A percentile compares a stretch with the other conserved stretches of the same genome.
These are phyloP conservation scores for Gallinago stenura DNA, from an alignment of 2,797 vertebrate genomes.

Conservation along the genomic window DNA sequence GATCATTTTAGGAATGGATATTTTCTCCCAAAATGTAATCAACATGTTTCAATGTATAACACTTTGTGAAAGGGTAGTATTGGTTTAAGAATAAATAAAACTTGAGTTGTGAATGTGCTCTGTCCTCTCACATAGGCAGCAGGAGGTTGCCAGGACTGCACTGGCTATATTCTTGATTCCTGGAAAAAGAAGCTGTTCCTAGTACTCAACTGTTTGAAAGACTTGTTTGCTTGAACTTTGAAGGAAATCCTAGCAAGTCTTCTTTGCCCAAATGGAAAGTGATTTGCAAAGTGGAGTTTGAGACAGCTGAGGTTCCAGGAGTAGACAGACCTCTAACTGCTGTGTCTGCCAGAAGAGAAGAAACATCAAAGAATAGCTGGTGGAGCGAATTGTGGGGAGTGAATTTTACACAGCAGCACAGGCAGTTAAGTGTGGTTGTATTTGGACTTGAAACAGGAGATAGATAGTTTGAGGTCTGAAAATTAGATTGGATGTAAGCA, in stretches of 20 bases:
- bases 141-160: background rate
- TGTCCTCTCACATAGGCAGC: background rate
- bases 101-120: background rate
- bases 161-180: background rate
- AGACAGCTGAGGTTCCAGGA: background rate
- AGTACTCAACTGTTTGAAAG: background rate
- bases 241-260: background rate
- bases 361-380: background rate
- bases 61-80: background rate
- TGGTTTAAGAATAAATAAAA: background rate
- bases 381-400: background rate
- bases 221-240: background rate
- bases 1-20: background rate
- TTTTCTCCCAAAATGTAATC: background rate
- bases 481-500: background rate
- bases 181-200: background rate
- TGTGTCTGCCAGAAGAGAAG: background rate
- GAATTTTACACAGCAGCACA: background rate
- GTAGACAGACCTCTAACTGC: background rate
- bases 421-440: background rate
- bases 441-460: background rate
- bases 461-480: background rate
- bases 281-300: background rate
- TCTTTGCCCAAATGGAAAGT: background rate
- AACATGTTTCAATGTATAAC: background rate